Conservation (phyloP, 2,797 vertebrate species). For the Anguilla obscura region DNA sequence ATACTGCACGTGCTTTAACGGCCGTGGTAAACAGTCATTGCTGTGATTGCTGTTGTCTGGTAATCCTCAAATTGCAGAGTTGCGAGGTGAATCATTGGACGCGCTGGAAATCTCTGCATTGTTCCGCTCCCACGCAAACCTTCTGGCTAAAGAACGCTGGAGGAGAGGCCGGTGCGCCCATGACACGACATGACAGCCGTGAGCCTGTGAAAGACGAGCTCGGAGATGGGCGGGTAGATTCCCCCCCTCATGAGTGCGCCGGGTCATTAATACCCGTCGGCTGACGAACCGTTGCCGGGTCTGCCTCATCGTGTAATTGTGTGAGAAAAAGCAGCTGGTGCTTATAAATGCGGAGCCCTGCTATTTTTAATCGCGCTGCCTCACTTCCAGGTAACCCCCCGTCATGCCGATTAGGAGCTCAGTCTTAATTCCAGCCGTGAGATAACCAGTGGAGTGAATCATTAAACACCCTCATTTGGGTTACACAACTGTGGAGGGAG, state of each 20-base stretch:
- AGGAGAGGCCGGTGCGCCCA: not conserved
- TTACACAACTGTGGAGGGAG: slow-evolving; percentile 13
- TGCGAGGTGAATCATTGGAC: not conserved
- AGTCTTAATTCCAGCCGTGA: not conserved
- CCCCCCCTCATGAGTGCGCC: not conserved
- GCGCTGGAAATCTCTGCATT: not conserved
- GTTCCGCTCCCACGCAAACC: not conserved
- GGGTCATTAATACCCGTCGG: not conserved
- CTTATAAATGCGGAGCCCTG: not conserved
- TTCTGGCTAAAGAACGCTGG: not conserved
- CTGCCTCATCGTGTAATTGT: not conserved
- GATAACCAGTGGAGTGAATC: not conserved
- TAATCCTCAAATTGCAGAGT: not conserved
- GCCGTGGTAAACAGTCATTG: not conserved
- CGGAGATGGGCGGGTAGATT: not conserved
- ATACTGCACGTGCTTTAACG: not conserved
- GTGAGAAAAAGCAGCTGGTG: slow-evolving; percentile 1
- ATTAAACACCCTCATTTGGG: not conserved
- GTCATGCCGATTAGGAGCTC: not conserved
- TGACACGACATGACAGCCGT: not conserved
- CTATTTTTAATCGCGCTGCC: not conserved
- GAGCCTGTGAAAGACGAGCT: slow-evolving; percentile 5
- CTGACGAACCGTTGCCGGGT: not conserved
- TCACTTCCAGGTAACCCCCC: not conserved
- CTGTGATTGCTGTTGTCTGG: not conserved